Evolutionary conservation across 2,797 vertebrate genomes (phyloP), one percentile per base, ranked within the genome.

Genomic region (Acipenser transmontanus): DNA sequence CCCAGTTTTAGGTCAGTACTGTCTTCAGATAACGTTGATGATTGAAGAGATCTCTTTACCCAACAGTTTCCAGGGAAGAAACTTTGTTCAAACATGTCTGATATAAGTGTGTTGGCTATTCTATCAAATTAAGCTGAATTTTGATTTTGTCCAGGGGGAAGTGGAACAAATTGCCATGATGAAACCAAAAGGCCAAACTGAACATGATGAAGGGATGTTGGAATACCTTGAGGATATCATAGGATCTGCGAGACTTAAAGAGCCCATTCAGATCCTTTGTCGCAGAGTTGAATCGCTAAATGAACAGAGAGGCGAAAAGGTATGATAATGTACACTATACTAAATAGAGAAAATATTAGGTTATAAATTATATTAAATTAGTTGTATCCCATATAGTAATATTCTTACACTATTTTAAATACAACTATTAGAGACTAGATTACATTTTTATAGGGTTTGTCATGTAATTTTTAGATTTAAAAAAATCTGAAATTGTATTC

Each of bases 131-230:
- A 34, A 34, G 34, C 34, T 34, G 34, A 34, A 34, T 34, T 9
- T 9, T 54, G 52, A 6, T 54, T 70, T 75, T 84, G 70, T 71
- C 11, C 84, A 99, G 97, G 97, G 97, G 10, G 97, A 99, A 89
- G 97, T 99, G 77, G 97, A 99, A 78, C 97, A 98, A 72, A 99
- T 99, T 8, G 89, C 97, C 59, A 93, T 99, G 97, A 99, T 99
- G 97, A 99, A 98, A 77, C 91, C 97, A 7, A 97, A 95, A 86
- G 97, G 94, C 64, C 96, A 98, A 83, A 95, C 92, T 0, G 94
- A 95, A 74, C 95, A 99, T 2, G 93, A 97, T 0, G 97, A 98
- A 73, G 97, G 97, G 10, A 98, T 99, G 97, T 86, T 99, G 69
- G 97, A 99, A 66, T 99, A 96, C 70, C 80, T 99, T 74, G 97